Base-by-base conservation (phyloP, 2,797 vertebrate genomes). In the Rhynchotus rufescens region DNA sequence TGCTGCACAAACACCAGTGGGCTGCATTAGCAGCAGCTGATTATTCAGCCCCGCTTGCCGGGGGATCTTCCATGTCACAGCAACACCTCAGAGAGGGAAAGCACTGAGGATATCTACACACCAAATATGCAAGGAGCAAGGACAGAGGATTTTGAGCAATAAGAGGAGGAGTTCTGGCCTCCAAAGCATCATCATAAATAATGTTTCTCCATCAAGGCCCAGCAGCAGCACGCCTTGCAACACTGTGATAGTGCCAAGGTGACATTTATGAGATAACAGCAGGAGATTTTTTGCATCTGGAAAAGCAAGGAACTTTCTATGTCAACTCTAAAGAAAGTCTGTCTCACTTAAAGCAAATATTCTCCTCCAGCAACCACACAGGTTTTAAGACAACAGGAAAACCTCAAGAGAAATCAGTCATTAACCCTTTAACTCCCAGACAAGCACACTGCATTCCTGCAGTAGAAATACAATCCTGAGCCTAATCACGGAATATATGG, bases 121-220 rank as follows among this genome's bases (percentile, higher is more conserved):
- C 3, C 28, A 54, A 54, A 54, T 19, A 54, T 4, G 22, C 1
- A 5, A 66, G 47, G 57, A 40, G 25, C 1, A 5, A 66, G 47
- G 57, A 40, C 9, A 64, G 52, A 65, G 61, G 51, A 10, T 23
- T 26, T 26, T 7, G 30, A 49, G 20, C 38, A 20, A 14, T 16
- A 49, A 15, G 59, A 9, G 11, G 19, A 54, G 25, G 15, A 72
- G 12, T 28, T 15, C 20, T 4, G 6, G 16, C 8, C 40, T 61
- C 19, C 23, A 12, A 28, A 54, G 30, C 67, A 51, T 14, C 1
- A 0, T 1, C 8, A 3, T 2, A 6, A 78, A 5, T 7, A 5
- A 7, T 15, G 28, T 3, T 5, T 62, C 23, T 59, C 23, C 30
- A 66, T 56, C n/a, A 30, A 3, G 6, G 3, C 12, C 9, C 25